These are phyloP conservation scores for Drosophila mayaguana DNA, from an alignment of 2,888 invertebrate genomes.

Conservation along the genomic window DNA sequence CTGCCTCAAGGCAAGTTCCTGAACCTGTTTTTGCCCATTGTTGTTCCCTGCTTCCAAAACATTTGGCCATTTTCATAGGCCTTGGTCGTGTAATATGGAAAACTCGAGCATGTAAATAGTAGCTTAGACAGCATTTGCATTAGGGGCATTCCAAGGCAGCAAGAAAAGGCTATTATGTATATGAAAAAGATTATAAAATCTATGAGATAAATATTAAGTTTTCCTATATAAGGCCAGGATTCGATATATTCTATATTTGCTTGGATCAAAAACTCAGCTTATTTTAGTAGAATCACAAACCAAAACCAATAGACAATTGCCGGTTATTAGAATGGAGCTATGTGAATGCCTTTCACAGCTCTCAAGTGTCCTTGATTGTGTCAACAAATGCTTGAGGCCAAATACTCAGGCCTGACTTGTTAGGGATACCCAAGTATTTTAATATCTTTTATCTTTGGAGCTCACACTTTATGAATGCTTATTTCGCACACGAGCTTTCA, in stretches of 20 bases:
- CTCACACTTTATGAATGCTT: constrained; percentile 28
- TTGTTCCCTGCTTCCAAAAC: not conserved
- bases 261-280: not conserved
- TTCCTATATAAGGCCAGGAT: not conserved
- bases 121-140: not conserved
- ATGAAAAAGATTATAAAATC: not conserved
- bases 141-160: constrained; percentile 3
- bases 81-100: constrained; percentile 16
- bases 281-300: not conserved
- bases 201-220: not conserved
- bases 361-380: not conserved
- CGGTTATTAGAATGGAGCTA: not conserved
- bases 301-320: no score
- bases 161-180: not conserved
- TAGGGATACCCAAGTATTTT: not conserved
- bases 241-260: not conserved
- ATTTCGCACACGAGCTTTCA: constrained; percentile 31
- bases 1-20: constrained; percentile 19
- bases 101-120: constrained; percentile 16
- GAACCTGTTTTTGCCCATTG: constrained; percentile 35
- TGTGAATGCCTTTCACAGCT: constrained; percentile 1
- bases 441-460: constrained; percentile 14
- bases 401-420: not conserved
- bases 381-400: constrained; percentile 2
- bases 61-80: not conserved